Evolutionary conservation across 35 echinoderm and acorn worm genomes (phyloP), one percentile per base, ranked within the genome.

Genomic region (Heliocidaris tuberculata): DNA sequence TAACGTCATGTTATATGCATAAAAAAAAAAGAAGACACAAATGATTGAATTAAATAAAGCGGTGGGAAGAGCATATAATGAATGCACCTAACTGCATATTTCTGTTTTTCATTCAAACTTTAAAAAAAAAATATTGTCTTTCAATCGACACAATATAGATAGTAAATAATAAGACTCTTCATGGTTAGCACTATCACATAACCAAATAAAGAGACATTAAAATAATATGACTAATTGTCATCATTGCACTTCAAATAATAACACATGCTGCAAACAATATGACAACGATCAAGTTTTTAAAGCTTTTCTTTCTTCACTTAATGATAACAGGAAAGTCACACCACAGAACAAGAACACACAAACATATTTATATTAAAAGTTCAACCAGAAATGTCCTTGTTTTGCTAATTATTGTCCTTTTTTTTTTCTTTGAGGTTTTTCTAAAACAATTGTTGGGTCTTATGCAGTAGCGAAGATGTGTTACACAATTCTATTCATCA

Each of bases 221-320:
- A 93, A 52, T 12, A 93, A 93, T 59, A 93, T 93, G 91, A 93
- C 91, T 52, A n/a, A 50, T 93, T 54, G 91, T 59, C 91, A 93
- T 93, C 91, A 93, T 93, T 93, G 91, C 91, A 93, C 91, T 93
- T 93, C 91, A 93, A 59, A 93, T 93, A 47, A 89, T 78, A 89
- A 89, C 87, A 89, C 87, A 48, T 89, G 31, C 47, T 89, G 31
- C 31, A 89, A 93, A 93, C 91, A 93, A 56, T 78, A 54, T 93
- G 91, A 93, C 91, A 93, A 93, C 13, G 47, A 13, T 89, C 87
- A 89, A 89, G 47, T 13, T 93, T 93, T 93, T 93, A 93, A 93
- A 93, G 91, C 91, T 93, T 93, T 93, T 48, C 12, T 93, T 93
- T 31, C 47, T 48, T 52, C 91, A 59, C 42, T 31, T 93, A 31